Evolutionary conservation across 2,888 invertebrate genomes (phyloP), one percentile per base, ranked within the genome.

Genomic region (Halictus quadricinctus): DNA sequence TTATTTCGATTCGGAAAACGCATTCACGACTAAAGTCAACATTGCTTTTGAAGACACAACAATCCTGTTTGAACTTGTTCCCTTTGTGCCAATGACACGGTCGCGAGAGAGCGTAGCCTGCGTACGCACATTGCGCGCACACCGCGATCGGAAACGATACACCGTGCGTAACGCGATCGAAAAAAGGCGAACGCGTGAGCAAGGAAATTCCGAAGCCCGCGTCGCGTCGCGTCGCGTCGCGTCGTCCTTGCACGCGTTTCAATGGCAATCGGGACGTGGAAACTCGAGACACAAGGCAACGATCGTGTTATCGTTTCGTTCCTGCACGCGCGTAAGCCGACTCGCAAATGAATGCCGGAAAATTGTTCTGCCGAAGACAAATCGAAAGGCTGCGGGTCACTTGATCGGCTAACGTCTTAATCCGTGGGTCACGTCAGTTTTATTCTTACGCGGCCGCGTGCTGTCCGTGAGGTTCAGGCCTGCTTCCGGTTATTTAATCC

Each of bases 191-290:
- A 60, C 84, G 75, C 74, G 75, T 21, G 78, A 58, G 50, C 72
- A 54, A 72, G 82, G 83, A 83, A 88, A 88, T 84, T 85, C 78
- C 79, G 41, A 79, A 76, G 83, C 72, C 64, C 76, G 69, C 41
- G 41, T 29, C 36, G 36, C 36, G 36, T 36, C 36, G 36, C 36
- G 36, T 36, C 36, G 36, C 36, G 3, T 72, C 58, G 80, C 41
- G n/a, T 72, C 58, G 80, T 79, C 81, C 81, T 87, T 85, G 87
- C 29, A 25, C 76, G 64, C 72, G 76, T 50, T 81, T 78, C 88
- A 88, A 85, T 88, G 87, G 76, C 87, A 77, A 84, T 77, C 60
- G 69, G 36, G 36, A 83, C 80, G 74, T 82, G 83, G 80, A 87
- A 84, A 82, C 83, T 72, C 79, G 76, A 73, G 77, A 80, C 79